Evolutionary conservation across 2,113 vertebrate genomes (phyloP).

Genomic region (Neolamprologus falcicula): DNA sequence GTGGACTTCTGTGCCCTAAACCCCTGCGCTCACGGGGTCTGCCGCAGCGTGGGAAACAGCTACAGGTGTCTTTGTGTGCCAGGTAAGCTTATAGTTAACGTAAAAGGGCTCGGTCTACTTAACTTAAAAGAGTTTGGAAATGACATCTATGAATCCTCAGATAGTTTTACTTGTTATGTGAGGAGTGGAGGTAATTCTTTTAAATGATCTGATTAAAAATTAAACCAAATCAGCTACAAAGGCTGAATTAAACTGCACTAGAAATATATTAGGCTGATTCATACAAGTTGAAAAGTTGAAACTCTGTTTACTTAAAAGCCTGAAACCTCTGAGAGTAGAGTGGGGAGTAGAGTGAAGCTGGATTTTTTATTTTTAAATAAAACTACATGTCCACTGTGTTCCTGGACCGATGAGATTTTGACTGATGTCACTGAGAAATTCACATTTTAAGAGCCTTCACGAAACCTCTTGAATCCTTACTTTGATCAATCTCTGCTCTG

Average conservation of each 20-base stretch:
- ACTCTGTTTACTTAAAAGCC: not conserved
- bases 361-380: not conserved
- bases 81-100: conserved; percentile 66
- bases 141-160: not conserved
- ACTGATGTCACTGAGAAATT: not conserved
- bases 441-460: not conserved
- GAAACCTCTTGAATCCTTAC: not conserved
- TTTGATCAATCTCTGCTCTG: not conserved
- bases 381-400: not conserved
- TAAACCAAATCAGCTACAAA: not conserved
- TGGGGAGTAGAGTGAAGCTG: not conserved
- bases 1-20: conserved; percentile 96
- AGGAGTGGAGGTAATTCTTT: not conserved
- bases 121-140: not conserved
- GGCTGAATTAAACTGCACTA: not conserved
- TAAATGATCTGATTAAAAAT: not conserved
- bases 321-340: not conserved
- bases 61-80: conserved; percentile 95
- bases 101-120: not conserved
- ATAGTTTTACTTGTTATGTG: not conserved
- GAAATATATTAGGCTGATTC: not conserved
- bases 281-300: not conserved
- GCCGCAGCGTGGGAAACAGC: conserved; percentile 90
- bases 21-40: conserved; percentile 91
- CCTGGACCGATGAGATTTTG: too few species aligned